phyloP scores from a whole-genome alignment of 1,140 invertebrate species.

The Wasmannia auropunctata region DNA sequence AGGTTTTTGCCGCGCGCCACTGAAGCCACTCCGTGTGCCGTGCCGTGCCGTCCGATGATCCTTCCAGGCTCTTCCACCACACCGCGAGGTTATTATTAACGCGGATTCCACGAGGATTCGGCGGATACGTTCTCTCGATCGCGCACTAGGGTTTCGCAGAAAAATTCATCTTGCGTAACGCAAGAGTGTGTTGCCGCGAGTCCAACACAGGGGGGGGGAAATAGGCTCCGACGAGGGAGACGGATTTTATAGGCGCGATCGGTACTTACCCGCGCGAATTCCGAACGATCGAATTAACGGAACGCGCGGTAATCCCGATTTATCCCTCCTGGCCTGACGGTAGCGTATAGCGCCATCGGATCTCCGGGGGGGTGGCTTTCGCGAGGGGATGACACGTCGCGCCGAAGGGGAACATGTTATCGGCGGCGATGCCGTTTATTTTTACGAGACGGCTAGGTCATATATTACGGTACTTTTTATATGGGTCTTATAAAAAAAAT shows the following conservation, averaged over 20 bases:
- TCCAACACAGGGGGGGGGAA: background rate
- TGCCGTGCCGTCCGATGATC: slow-evolving; percentile 31
- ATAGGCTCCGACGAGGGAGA: background rate
- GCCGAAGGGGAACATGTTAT: slow-evolving; percentile 64
- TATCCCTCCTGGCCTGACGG: slow-evolving; percentile 31
- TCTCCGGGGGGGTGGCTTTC: slow-evolving; percentile 18
- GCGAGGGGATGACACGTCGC: slow-evolving; percentile 55
- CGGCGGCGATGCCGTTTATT: slow-evolving; percentile 58
- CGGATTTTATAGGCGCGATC: slow-evolving; percentile 15
- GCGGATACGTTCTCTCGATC: background rate
- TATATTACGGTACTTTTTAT: slow-evolving; percentile 64
- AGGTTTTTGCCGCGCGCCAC: slow-evolving; percentile 62
- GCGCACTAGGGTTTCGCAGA: background rate
- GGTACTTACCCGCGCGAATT: background rate
- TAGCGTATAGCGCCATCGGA: background rate
- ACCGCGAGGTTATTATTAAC: slow-evolving; percentile 28
- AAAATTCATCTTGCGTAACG: background rate
- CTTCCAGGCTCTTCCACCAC: background rate
- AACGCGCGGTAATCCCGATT: slow-evolving; percentile 40
- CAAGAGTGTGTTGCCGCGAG: background rate
- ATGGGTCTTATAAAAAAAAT: slow-evolving; percentile 57
- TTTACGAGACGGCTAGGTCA: slow-evolving; percentile 68
- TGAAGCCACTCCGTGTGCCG: slow-evolving; percentile 10
- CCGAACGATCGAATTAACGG: slow-evolving; percentile 35
- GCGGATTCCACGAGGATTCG: slow-evolving; percentile 22